Evolutionary conservation across 2,888 invertebrate species (phyloP).

Genomic region (Dynastes hyllus): DNA sequence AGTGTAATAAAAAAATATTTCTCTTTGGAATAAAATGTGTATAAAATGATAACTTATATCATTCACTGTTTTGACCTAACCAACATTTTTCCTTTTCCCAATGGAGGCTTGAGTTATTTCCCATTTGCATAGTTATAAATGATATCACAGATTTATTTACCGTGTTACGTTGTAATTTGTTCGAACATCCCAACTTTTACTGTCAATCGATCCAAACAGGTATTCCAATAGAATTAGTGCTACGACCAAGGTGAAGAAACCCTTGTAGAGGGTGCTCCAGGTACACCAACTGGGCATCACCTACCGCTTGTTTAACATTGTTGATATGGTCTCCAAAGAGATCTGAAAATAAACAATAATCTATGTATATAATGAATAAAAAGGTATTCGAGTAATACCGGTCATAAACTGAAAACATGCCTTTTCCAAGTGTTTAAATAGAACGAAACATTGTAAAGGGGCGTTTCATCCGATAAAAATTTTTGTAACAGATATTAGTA

Average conservation of each 20-base stretch:
- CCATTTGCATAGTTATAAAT: too few species aligned
- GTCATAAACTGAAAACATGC: not conserved
- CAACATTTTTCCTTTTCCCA: too few species aligned
- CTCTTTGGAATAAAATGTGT: too few species aligned
- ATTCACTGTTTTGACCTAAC: too few species aligned
- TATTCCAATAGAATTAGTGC: constrained; percentile 81
- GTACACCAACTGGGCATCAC: constrained; percentile 71
- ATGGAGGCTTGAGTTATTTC: too few species aligned
- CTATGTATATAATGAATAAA: not conserved
- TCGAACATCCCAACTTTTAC: constrained; percentile 66
- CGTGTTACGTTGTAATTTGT: constrained; percentile 71
- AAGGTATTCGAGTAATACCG: not conserved
- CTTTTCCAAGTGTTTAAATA: too few species aligned
- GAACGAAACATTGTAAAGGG: not conserved
- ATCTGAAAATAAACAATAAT: constrained; percentile 35
- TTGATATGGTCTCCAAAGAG: constrained; percentile 39
- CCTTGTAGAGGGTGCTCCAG: constrained; percentile 75
- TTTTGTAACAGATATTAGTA: too few species aligned
- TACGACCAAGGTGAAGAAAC: constrained; percentile 75
- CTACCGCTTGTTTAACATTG: constrained; percentile 62
- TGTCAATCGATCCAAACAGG: constrained; percentile 79
- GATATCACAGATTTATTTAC: constrained; percentile 64
- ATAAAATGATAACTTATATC: too few species aligned
- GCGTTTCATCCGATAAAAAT: not conserved
- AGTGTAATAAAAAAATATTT: too few species aligned